phyloP scores from a whole-genome alignment of 2,113 vertebrate species.

The Phalacrocorax carbo region DNA sequence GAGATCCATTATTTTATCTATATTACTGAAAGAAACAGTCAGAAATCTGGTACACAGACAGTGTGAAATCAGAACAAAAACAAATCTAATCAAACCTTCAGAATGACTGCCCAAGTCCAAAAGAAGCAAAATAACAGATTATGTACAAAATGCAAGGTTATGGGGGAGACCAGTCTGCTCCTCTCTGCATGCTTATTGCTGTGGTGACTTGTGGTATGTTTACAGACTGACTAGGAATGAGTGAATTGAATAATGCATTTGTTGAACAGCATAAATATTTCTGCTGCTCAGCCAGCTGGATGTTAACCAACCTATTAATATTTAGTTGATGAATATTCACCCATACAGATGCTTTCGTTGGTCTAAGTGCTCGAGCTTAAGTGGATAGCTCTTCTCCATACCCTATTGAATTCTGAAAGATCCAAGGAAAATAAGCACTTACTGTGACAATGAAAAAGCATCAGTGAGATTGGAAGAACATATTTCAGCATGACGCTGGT shows the following conservation, averaged over 20 bases:
- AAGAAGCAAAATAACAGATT: background rate
- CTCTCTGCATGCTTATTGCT: background rate
- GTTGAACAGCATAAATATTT: conserved; percentile 17
- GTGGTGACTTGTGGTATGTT: background rate
- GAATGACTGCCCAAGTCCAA: background rate
- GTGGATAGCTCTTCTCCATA: background rate
- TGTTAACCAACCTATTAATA: conserved; percentile 58
- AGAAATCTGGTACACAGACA: background rate
- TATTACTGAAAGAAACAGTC: background rate
- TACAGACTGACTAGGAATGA: conserved; percentile 5
- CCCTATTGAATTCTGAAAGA: conserved; percentile 1
- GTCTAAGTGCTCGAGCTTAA: conserved; percentile 26
- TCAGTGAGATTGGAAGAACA: background rate
- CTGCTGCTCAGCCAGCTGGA: conserved; percentile 54
- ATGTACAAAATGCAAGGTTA: background rate
- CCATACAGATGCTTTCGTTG: conserved; percentile 40
- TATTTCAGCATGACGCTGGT: background rate
- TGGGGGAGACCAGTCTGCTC: background rate
- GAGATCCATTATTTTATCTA: background rate
- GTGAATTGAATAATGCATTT: conserved; percentile 22
- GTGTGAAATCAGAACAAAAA: conserved; percentile 18
- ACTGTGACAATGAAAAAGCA: conserved; percentile 9
- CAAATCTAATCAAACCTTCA: conserved; percentile 24
- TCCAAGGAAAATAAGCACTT: background rate
- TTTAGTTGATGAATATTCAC: conserved; percentile 51